These are phyloP conservation scores for Orycteropus afer DNA, from an alignment of 2,113 vertebrate species.

Conservation along the genomic window DNA sequence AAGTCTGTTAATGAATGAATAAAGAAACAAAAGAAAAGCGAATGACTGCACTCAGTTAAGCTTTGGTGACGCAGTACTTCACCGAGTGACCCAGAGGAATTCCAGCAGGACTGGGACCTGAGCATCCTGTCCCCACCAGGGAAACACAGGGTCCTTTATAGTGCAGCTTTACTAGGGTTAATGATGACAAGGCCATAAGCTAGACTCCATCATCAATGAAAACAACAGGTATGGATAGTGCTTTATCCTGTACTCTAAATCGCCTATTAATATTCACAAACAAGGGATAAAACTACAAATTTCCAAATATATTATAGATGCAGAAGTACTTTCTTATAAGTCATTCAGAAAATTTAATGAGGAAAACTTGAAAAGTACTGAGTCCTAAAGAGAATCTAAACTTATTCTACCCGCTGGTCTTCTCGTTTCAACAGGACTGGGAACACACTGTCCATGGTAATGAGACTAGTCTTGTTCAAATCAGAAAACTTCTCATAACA, in stretches of 20 bases:
- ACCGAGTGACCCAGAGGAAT: not conserved
- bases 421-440: not conserved
- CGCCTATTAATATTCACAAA: slow-evolving; percentile 1
- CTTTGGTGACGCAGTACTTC: slow-evolving; percentile 51
- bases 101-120: slow-evolving; percentile 19
- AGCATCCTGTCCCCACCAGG: not conserved
- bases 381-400: slow-evolving; percentile 7
- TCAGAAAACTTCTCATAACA: slow-evolving; percentile 33
- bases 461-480: slow-evolving; percentile 17
- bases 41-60: slow-evolving; percentile 34
- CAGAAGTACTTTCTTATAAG: not conserved
- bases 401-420: not conserved
- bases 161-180: not conserved
- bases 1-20: slow-evolving; percentile 11
- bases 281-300: slow-evolving; percentile 28
- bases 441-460: slow-evolving; percentile 28
- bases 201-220: slow-evolving; percentile 43
- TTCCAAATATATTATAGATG: slow-evolving; percentile 46
- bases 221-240: not conserved
- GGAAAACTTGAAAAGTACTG: not conserved
- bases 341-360: slow-evolving; percentile 47
- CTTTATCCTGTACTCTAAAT: not conserved
- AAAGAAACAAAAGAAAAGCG: slow-evolving; percentile 56
- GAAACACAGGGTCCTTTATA: not conserved
- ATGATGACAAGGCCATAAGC: not conserved